A percentile compares a stretch with the other conserved stretches of the same genome.
These are phyloP conservation scores for Eulithis testata DNA, from an alignment of 2,888 invertebrate genomes.

Conservation along the genomic window DNA sequence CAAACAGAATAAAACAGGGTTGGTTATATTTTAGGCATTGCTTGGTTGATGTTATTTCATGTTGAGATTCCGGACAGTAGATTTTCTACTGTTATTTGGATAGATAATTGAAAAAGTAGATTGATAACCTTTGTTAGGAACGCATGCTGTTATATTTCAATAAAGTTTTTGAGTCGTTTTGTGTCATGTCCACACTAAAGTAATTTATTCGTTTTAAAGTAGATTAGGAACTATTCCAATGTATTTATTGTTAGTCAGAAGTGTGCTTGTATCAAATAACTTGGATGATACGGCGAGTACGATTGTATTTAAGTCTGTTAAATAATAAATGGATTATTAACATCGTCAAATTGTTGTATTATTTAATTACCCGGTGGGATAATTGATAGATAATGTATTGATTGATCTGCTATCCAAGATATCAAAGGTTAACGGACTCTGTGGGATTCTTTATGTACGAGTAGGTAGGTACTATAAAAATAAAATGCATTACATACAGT, in stretches of 20 bases:
- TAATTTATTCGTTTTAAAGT: constrained; percentile 66
- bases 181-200: constrained; percentile 67
- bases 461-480: not conserved
- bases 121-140: constrained; percentile 42
- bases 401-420: no score
- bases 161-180: constrained; percentile 66
- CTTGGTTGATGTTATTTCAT: constrained; percentile 24
- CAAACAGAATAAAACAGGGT: constrained; percentile 51
- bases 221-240: constrained; percentile 72
- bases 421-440: no score
- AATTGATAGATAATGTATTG: no score
- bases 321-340: constrained; percentile 69
- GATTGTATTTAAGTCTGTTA: constrained; percentile 83
- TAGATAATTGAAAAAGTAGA: no score
- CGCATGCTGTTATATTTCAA: constrained; percentile 60
- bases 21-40: constrained; percentile 41
- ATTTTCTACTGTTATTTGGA: no score
- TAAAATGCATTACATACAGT: not conserved
- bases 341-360: constrained; percentile 55
- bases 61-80: no score
- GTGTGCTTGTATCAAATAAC: constrained; percentile 68
- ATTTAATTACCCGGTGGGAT: constrained; percentile 36
- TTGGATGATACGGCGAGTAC: constrained; percentile 72
- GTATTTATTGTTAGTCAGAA: constrained; percentile 77
- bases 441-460: not conserved